Evolutionary conservation across 1,140 invertebrate genomes (phyloP), one percentile per base, ranked within the genome.

Genomic region (honey bee (Apis mellifera)): DNA sequence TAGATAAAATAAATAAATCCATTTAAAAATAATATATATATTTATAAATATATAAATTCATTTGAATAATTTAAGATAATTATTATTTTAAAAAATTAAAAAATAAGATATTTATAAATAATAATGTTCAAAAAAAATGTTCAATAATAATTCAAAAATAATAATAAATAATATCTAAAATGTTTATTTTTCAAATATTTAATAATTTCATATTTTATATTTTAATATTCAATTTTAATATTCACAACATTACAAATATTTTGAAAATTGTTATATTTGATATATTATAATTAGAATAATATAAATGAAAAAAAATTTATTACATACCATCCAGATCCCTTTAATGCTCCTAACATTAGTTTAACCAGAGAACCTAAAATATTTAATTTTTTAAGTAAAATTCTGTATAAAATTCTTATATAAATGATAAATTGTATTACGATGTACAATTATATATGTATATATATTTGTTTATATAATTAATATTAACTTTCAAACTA

Each of bases 301-400:
- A 55, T 4, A 62, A 62, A 62, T 54, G 2, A 8, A 4, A 26
- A 32, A 1, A 64, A 73, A 64, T 60, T 12, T 65, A 9, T 66
- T 89, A 95, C 95, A 94, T 94, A 97, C 97, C 97, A 99, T 90
- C 98, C 98, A 85, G 97, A 96, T 85, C 95, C 95, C 90, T 97
- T 97, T 48, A 99, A 92, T n/a, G 98, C 98, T 80, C 95, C 95
- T 93, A 98, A 95, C 96, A 99, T 96, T 23, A 98, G 90, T 93
- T 97, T 97, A 0, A 98, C 96, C 55, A 98, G 91, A n/a, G 97
- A 96, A 95, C 96, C 97, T 97, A 52, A 82, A 71, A 84, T 48
- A 48, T 57, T 9, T 82, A n/a, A 77, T 48, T 64, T 32, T 26
- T 5, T 76, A n/a, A 75, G 0, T 62, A 55, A 21, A 57, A 65